Evolutionary conservation across 2,888 invertebrate genomes (phyloP).

Genomic region (Geophilus truncorum): DNA sequence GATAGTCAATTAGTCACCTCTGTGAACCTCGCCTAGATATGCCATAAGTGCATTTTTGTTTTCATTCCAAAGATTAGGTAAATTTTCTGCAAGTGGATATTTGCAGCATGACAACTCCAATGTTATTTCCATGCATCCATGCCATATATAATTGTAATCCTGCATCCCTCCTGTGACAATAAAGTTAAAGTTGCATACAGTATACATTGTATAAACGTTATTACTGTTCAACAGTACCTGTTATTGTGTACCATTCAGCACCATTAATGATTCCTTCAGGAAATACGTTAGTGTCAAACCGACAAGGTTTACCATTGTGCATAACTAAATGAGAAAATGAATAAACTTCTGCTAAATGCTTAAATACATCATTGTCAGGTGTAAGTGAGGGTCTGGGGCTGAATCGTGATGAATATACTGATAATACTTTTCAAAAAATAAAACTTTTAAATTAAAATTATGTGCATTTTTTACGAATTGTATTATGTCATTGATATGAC

Average conservation of each 20-base stretch:
- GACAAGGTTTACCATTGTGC: constrained; percentile 68
- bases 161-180: constrained; percentile 69
- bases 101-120: constrained; percentile 92
- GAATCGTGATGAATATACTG: constrained; percentile 32
- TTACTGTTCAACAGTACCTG: constrained; percentile 56
- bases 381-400: constrained; percentile 67
- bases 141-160: constrained; percentile 90
- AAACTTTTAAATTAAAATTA: too few relatives aligned
- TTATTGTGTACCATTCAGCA: constrained; percentile 86
- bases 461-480: too few relatives aligned
- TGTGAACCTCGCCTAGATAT: constrained; percentile 77
- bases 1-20: constrained; percentile 56
- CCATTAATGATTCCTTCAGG: constrained; percentile 90
- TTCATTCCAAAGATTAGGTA: constrained; percentile 80
- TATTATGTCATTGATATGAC: too few relatives aligned
- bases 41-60: constrained; percentile 79
- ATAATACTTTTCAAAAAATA: too few relatives aligned
- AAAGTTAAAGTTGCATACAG: too few relatives aligned
- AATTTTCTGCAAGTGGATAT: constrained; percentile 73
- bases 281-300: constrained; percentile 65
- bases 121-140: constrained; percentile 92
- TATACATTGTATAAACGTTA: too few relatives aligned
- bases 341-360: constrained; percentile 75
- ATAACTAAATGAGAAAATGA: constrained; percentile 83
- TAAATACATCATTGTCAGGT: constrained; percentile 89